These are phyloP conservation scores for Plebejus anna DNA, from an alignment of 2,888 invertebrate genomes.

Conservation along the genomic window DNA sequence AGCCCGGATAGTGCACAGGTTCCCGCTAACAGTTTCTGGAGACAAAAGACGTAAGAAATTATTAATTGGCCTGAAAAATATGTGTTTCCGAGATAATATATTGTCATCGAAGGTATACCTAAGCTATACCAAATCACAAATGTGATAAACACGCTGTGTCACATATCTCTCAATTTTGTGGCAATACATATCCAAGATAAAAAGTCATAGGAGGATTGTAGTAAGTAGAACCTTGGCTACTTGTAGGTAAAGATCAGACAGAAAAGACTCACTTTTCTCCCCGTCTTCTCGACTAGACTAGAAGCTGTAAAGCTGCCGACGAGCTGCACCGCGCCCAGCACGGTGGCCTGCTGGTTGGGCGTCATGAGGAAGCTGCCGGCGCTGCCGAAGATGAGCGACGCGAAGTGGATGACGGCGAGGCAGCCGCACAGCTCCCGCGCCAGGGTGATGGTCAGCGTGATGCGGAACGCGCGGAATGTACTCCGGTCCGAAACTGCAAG, in stretches of 20 bases:
- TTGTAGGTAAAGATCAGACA: background rate
- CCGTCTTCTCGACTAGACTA: slow-evolving; percentile 62
- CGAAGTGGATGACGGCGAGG: slow-evolving; percentile 69
- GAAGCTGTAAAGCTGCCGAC: slow-evolving; percentile 68
- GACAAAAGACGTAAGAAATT: background rate
- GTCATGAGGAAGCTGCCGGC: slow-evolving; percentile 58
- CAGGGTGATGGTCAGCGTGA: slow-evolving; percentile 69
- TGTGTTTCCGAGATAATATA: too few relatives aligned
- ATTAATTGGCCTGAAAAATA: background rate
- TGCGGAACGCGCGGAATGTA: slow-evolving; percentile 75
- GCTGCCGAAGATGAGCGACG: slow-evolving; percentile 68
- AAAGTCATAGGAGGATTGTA: background rate
- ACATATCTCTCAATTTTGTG: too few relatives aligned
- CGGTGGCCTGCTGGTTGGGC: slow-evolving; percentile 65
- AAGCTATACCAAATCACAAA: too few relatives aligned
- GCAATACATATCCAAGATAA: too few relatives aligned
- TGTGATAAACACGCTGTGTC: too few relatives aligned
- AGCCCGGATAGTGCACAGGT: slow-evolving; percentile 66
- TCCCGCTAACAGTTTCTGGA: slow-evolving; percentile 60
- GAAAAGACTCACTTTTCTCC: slow-evolving; percentile 57
- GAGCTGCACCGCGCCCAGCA: slow-evolving; percentile 63
- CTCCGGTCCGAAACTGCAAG: slow-evolving; percentile 58
- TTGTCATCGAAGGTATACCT: too few relatives aligned
- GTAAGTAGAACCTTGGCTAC: background rate
- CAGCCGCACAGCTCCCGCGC: slow-evolving; percentile 71